Conservation (phyloP, 2,113 vertebrate species). For the Hippocampus comes region DNA sequence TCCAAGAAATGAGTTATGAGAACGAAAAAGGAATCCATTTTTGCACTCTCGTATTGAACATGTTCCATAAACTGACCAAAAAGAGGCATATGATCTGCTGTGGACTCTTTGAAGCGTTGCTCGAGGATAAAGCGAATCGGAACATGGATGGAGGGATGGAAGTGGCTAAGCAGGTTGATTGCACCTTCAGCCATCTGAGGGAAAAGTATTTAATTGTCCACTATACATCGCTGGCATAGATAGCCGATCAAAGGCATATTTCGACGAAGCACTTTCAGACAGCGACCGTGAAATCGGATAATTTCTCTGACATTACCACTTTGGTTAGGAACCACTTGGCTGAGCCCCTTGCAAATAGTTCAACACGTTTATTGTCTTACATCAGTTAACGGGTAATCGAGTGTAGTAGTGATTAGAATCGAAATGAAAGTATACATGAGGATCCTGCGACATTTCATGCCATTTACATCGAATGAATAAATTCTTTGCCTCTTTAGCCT, state of each 20-base stretch:
- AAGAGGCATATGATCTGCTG: background rate
- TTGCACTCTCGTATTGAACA: background rate
- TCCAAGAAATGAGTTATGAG: background rate
- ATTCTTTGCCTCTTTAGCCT: slow-evolving; percentile 10
- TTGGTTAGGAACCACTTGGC: too few relatives aligned
- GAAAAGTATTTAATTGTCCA: too few relatives aligned
- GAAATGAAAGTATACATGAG: background rate
- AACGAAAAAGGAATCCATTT: background rate
- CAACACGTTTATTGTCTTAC: background rate
- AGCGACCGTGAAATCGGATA: background rate
- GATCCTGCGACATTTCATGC: background rate
- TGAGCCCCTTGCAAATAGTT: background rate
- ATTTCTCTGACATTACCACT: background rate
- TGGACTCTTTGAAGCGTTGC: background rate
- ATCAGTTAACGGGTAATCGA: background rate
- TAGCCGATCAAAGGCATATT: too few relatives aligned
- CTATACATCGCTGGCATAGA: too few relatives aligned
- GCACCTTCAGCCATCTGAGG: too few relatives aligned
- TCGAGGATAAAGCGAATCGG: background rate
- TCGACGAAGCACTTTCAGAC: too few relatives aligned
- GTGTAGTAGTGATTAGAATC: background rate
- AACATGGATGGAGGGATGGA: too few relatives aligned
- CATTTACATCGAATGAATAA: background rate
- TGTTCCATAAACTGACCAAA: background rate
- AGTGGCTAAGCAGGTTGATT: too few relatives aligned